Base-by-base conservation (phyloP, 2,113 vertebrate genomes). In the Cnemophilus loriae region DNA sequence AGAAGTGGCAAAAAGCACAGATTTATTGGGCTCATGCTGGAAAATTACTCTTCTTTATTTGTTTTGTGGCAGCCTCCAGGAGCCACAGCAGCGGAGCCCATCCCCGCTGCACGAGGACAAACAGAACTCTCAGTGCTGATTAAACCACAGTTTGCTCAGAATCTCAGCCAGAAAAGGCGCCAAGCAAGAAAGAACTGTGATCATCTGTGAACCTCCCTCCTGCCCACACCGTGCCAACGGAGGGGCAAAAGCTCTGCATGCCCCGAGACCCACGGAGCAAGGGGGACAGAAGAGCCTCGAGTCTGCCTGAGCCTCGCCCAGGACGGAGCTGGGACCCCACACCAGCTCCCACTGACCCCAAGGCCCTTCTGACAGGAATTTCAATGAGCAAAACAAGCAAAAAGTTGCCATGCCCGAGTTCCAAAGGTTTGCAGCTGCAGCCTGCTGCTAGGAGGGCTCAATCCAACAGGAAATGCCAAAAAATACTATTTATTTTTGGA, bases 401-500 rank as follows among this genome's bases (percentile, higher is more conserved):
- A 9, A 39, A 44, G 7, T 49, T 61, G 50, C 59, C 44, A 6
- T 55, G 78, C 63, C 37, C 1, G 0, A 70, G 65, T n/a, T 57
- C 23, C 65, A 44, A 20, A 86, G 93, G 70, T 32, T 28, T 33
- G 57, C 47, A 84, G 7, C 64, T 26, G 5, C 75, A 87, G 77
- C 4, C 50, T 71, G 27, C 44, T 67, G 56, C 52, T 32, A 16
- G 78, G 44, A 68, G 76, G 44, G 42, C 10, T 82, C 49, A 67
- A 33, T 19, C 47, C 49, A 64, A 73, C 35, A 75, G 84, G 82
- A 95, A 81, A 87, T 81, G 86, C 87, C 80, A 77, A 67, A 71
- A 86, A 84, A 75, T 57, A 19, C 47, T 60, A 37, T 14, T 97
- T 90, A 56, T 95, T 97, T 97, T 94, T 84, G 94, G 93, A 76